phyloP scores from a whole-genome alignment of 2,888 invertebrate genomes.

The Arrhopalites spinosus region DNA sequence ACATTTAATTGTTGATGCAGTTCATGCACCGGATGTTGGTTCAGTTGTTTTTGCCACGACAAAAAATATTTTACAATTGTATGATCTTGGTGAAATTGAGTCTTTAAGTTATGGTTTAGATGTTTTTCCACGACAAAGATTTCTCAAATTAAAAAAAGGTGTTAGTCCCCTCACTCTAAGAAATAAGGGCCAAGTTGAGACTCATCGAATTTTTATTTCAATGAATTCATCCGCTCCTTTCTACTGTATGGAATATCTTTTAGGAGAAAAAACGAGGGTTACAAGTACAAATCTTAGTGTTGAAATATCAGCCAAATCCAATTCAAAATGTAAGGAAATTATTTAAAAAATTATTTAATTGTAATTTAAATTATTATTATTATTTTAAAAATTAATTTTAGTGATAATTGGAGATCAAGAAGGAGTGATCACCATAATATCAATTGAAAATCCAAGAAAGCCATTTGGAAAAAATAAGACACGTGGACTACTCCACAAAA shows the following conservation, averaged over 20 bases:
- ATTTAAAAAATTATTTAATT: too few species aligned
- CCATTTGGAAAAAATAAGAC: slow-evolving; percentile 46
- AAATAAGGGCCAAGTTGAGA: slow-evolving; percentile 52
- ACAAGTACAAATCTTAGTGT: neutral
- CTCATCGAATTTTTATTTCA: slow-evolving; percentile 48
- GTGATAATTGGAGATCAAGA: slow-evolving; percentile 46
- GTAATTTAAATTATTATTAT: too few species aligned
- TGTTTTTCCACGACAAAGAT: slow-evolving; percentile 48
- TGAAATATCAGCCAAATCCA: neutral
- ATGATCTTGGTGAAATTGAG: slow-evolving; percentile 53
- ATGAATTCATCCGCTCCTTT: slow-evolving; percentile 37
- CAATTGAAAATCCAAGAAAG: slow-evolving; percentile 36
- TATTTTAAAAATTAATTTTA: too few species aligned
- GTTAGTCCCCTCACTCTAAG: slow-evolving; percentile 36
- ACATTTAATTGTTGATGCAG: slow-evolving; percentile 51
- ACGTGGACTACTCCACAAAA: slow-evolving; percentile 44
- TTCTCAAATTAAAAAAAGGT: slow-evolving; percentile 39
- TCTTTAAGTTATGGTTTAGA: slow-evolving; percentile 48
- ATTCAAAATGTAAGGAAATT: slow-evolving; percentile 30
- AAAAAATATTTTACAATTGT: slow-evolving; percentile 51
- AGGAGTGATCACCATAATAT: slow-evolving; percentile 47
- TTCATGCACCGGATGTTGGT: slow-evolving; percentile 41
- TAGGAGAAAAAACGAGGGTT: neutral
- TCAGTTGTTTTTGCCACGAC: slow-evolving; percentile 48
- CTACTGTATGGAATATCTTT: slow-evolving; percentile 44